A percentile compares a stretch with the other conserved stretches of the same genome.
Evolutionary conservation across 2,888 invertebrate genomes (phyloP).

Genomic region (Acheta domesticus): DNA sequence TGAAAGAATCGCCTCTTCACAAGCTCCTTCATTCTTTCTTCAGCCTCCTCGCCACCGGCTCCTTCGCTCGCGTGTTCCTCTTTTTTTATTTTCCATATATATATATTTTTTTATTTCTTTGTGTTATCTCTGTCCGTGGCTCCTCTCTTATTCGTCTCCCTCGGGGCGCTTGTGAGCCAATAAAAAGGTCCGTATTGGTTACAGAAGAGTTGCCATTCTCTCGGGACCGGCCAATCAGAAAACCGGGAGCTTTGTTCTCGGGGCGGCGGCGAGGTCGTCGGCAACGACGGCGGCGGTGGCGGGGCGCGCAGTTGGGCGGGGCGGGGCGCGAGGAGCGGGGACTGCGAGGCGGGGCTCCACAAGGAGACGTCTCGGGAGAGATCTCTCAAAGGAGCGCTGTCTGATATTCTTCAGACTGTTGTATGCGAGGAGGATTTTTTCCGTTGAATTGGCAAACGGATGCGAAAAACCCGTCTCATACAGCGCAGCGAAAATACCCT

Average conservation of each 20-base stretch:
- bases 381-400: background rate
- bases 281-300: background rate
- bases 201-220: constrained; percentile 1
- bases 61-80: background rate
- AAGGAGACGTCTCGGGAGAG: no score
- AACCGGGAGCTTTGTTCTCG: background rate
- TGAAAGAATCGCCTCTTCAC: constrained; percentile 9
- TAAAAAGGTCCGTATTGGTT: background rate
- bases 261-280: background rate
- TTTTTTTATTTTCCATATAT: background rate
- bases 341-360: no score
- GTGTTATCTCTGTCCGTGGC: background rate
- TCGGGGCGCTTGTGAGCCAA: background rate
- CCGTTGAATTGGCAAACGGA: constrained; percentile 18
- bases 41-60: background rate
- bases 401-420: background rate
- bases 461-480: background rate
- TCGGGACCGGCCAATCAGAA: background rate
- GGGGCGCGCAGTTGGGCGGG: background rate
- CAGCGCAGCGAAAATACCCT: background rate
- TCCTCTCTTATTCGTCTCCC: background rate
- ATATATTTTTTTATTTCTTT: background rate
- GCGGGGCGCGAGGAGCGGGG: no score
- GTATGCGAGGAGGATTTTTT: background rate
- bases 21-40: background rate